These are phyloP conservation scores for Hymenopus coronatus DNA, from an alignment of 2,888 invertebrate species.

Conservation along the genomic window DNA sequence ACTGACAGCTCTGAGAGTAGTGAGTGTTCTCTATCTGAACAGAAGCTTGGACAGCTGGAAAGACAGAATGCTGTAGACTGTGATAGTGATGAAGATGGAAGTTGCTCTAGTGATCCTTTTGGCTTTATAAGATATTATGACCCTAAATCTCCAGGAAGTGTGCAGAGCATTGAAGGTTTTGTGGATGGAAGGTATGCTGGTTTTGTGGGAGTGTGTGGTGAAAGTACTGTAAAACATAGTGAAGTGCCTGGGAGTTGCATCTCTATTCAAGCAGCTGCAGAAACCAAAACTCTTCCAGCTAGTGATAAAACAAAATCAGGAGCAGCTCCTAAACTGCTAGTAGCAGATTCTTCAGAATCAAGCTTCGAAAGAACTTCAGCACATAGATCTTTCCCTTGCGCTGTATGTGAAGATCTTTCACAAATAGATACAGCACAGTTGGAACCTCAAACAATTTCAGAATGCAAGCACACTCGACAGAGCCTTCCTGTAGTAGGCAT, in stretches of 20 bases:
- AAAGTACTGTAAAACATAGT: conserved; percentile 25
- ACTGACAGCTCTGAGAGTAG: conserved; percentile 43
- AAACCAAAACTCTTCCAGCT: not conserved
- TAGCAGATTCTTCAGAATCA: conserved; percentile 41
- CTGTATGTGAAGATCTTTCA: conserved; percentile 31
- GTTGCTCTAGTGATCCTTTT: conserved; percentile 60
- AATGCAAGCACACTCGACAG: conserved; percentile 2
- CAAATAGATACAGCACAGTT: conserved; percentile 5
- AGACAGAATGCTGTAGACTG: conserved; percentile 33
- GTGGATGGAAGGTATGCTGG: conserved; percentile 43
- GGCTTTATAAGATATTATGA: conserved; percentile 67
- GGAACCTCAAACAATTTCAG: not conserved
- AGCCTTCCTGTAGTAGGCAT: conserved; percentile 14
- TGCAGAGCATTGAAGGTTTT: conserved; percentile 50
- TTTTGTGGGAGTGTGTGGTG: conserved; percentile 42
- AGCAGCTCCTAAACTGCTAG: conserved; percentile 41
- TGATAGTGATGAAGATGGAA: conserved; percentile 38
- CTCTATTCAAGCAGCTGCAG: not conserved
- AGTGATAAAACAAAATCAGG: not conserved
- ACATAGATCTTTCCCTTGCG: conserved; percentile 28
- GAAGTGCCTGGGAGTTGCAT: not conserved
- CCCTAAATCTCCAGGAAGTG: conserved; percentile 44
- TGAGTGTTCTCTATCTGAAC: not conserved
- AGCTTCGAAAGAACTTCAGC: conserved; percentile 34
- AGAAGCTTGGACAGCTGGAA: not conserved